Evolutionary conservation across 2,113 vertebrate species (phyloP).

Genomic region (Herpailurus yagouaroundi): DNA sequence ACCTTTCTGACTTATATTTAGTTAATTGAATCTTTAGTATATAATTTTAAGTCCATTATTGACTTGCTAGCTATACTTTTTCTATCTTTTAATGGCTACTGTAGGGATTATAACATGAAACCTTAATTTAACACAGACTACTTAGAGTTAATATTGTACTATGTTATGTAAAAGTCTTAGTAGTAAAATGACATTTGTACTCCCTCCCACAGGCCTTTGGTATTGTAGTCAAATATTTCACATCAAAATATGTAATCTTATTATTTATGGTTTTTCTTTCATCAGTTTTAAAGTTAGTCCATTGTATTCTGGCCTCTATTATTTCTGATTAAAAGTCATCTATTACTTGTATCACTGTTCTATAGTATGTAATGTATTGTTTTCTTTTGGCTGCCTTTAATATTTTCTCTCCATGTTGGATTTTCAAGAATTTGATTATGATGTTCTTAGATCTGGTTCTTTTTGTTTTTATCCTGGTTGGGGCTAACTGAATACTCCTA

Average conservation of each 20-base stretch:
- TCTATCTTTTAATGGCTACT: not conserved
- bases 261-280: not conserved
- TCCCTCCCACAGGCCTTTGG: not conserved
- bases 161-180: not conserved
- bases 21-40: not conserved
- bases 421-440: not conserved
- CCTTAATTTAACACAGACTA: not conserved
- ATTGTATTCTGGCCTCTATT: not conserved
- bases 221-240: not conserved
- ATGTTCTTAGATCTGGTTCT: not conserved
- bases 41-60: not conserved
- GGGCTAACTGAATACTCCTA: not conserved
- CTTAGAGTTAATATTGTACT: not conserved
- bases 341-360: not conserved
- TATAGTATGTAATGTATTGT: not conserved
- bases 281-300: not conserved
- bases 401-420: not conserved
- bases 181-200: not conserved
- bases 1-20: not conserved
- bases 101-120: not conserved
- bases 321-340: conserved; percentile 9
- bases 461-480: not conserved
- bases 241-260: not conserved
- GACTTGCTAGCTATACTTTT: not conserved
- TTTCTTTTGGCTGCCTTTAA: not conserved